Evolutionary conservation across 1,140 invertebrate species (phyloP), one percentile per base, ranked within the genome.

Genomic region (Drosophila ercepeae): DNA sequence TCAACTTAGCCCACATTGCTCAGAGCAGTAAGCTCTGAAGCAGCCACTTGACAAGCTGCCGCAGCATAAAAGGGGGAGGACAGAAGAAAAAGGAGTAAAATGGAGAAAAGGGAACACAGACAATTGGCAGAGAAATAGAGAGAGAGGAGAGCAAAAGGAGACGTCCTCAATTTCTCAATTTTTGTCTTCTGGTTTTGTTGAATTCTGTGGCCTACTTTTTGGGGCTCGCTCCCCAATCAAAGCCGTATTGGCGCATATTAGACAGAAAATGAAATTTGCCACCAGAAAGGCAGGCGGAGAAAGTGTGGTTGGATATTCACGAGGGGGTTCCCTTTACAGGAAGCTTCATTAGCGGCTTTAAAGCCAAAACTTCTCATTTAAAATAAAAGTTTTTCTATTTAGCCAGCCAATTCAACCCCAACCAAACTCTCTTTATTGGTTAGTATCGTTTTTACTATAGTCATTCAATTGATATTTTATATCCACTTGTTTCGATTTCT

Each of bases 1-100:
- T 67, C 59, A 82, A 82, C 73, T 83, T 83, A 69, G 73, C 78
- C 73, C 61, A 82, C 68, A 82, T 81, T 75, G 32, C 64, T 53
- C 39, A 29, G 39, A 61, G 68, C 51, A 60, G 46, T 45, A 27
- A 53, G 64, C 61, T 67, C 60, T 53, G 64, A 68, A 68, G 64
- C 39, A 68, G 64, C 64, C 50, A 52, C 70, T 79, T 67, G 71
- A 70, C 45, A 61, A 44, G 42, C 29, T 16, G 34, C 29, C 23
- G 39, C 39, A 16, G 13, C 14, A 42, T 8, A 25, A 25, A 2
- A 16, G 50, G 19, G 9, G 21, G 11, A 18, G 39, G 49, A 23
- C 13, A 19, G 60, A 44, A 58, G 52, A n/a, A n/a, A 32, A 41
- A 21, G 45, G 41, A 23, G 36, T 14, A 7, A 36, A 36, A 36